Base-by-base conservation (phyloP, 1,140 invertebrate genomes). In the Patella vulgata region DNA sequence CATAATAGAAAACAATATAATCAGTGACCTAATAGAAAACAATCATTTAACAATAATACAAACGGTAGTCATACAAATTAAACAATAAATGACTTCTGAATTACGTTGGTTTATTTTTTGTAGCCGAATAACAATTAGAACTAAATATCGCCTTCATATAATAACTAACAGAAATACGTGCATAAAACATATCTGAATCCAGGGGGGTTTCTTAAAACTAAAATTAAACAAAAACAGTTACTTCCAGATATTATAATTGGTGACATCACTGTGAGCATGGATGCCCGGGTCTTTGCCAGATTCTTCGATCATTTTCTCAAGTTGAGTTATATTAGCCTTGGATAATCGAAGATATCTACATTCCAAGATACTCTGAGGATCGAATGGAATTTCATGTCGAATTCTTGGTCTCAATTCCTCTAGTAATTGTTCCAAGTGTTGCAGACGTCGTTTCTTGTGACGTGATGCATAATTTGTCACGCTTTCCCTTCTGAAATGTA, bases 241-340 rank as follows among this genome's bases (percentile, higher is more conserved):
- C 5, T 14, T 36, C 33, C 33, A 36, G 33, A 36, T 36, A 36
- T 72, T 59, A 25, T 53, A 54, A 51, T 67, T 39, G 1, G 59
- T 56, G 19, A 70, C 55, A 47, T 77, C 74, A 56, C 43, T 63
- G 44, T 77, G 72, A 6, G 55, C 47, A 54, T 77, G 74, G 21
- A 74, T 66, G 9, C 69, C 72, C 0, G 67, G 64, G 60, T 77
- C 70, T 23, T 52, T 23, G 3, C 53, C 53, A 5, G 23, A 11
- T 4, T 42, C 36, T 27, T 23, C 11, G 3, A 55, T 42, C 53
- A 55, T 42, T 17, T 43, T 11, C 39, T 55, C 53, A 27, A 55
- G 25, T 3, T 28, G 5, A 14, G 39, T 6, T 27, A 55, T 25
- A 42, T 55, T 55, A 28, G 25, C 53, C 39, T 42, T 55, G 39